Conservation (phyloP, 2,797 vertebrate genomes). For the Chelon auratus region DNA sequence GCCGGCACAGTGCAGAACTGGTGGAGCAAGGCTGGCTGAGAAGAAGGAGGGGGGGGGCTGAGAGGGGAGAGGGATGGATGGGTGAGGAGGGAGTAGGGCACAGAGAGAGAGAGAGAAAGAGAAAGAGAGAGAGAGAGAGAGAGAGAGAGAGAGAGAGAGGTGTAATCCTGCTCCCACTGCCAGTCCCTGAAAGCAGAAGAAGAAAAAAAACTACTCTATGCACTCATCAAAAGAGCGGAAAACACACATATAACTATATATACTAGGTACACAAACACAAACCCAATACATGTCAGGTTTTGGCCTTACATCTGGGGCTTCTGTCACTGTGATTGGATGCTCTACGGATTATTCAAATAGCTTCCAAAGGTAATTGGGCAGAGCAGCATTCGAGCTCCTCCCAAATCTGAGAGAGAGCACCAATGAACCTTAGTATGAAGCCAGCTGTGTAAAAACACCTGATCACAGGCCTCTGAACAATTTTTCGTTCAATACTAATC, state of each 20-base stretch:
- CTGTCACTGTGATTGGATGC: slow-evolving; percentile 11
- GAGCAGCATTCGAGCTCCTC: slow-evolving; percentile 11
- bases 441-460: not conserved
- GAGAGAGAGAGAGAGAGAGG: slow-evolving; percentile 64
- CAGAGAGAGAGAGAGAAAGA: slow-evolving; percentile 59
- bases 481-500: no score
- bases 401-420: slow-evolving; percentile 9
- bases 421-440: not conserved
- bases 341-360: not conserved
- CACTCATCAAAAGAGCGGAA: slow-evolving; percentile 12
- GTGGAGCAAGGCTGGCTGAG: slow-evolving; percentile 58
- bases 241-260: slow-evolving; percentile 5
- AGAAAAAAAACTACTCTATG: slow-evolving; percentile 30
- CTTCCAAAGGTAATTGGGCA: not conserved
- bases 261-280: slow-evolving; percentile 5
- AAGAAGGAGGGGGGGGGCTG: slow-evolving; percentile 27
- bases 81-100: slow-evolving; percentile 53
- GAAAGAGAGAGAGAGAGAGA: slow-evolving; percentile 48
- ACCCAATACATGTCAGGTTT: not conserved
- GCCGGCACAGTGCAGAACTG: slow-evolving; percentile 67
- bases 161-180: slow-evolving; percentile 63
- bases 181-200: slow-evolving; percentile 42
- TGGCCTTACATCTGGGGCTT: slow-evolving; percentile 2
- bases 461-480: not conserved
- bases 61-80: not conserved